Percentiles rank a stretch among this genome's conserved stretches.
phyloP scores from a whole-genome alignment of 2,888 invertebrate genomes.

The Ceriagrion tenellum region DNA sequence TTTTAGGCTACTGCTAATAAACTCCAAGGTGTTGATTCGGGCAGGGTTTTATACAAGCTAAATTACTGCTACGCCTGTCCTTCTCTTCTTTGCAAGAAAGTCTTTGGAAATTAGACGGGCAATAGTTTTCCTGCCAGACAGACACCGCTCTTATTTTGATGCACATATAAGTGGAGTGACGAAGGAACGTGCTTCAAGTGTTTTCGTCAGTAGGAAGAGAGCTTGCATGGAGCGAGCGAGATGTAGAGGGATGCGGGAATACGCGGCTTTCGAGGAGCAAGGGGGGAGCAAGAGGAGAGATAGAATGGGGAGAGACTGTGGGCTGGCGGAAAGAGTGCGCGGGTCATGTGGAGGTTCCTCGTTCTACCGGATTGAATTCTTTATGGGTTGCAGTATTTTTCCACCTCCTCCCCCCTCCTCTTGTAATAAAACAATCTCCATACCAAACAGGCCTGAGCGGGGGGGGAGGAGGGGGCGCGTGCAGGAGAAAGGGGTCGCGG shows the following conservation, averaged over 20 bases:
- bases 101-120: too few relatives aligned
- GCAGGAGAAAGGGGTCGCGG: not conserved
- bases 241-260: too few relatives aligned
- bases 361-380: slow-evolving; percentile 63
- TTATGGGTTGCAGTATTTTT: slow-evolving; percentile 55
- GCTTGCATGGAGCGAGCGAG: not conserved
- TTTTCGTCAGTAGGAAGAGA: not conserved
- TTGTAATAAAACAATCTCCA: slow-evolving; percentile 64
- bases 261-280: not conserved
- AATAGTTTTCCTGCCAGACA: too few relatives aligned
- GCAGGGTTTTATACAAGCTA: too few relatives aligned
- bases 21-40: too few relatives aligned
- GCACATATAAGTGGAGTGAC: not conserved
- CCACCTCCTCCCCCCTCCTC: not conserved
- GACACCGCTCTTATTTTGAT: too few relatives aligned
- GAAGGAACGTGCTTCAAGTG: not conserved
- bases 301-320: not conserved
- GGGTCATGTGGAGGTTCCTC: slow-evolving; percentile 34
- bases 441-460: slow-evolving; percentile 60
- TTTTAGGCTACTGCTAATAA: too few relatives aligned
- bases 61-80: too few relatives aligned
- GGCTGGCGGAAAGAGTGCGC: not conserved
- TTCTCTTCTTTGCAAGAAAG: too few relatives aligned
- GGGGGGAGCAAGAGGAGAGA: not conserved
- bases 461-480: not conserved